Evolutionary conservation across 2,888 invertebrate genomes (phyloP).

Genomic region (Lithophane ornitopus): DNA sequence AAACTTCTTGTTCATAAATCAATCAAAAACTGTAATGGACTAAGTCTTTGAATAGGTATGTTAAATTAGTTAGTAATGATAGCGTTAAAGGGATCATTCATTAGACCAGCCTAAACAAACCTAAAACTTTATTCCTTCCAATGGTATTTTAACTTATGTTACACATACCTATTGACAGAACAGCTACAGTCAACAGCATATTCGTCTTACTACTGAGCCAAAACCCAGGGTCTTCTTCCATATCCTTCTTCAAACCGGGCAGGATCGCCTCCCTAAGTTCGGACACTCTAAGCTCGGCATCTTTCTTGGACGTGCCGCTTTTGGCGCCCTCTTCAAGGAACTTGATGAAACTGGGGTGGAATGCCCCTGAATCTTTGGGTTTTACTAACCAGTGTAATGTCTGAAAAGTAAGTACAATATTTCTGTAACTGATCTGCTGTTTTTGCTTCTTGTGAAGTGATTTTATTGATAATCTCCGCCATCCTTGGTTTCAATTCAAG

Average conservation of each 20-base stretch:
- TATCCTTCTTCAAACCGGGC: slow-evolving; percentile 89
- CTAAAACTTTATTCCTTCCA: neutral
- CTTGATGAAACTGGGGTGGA: slow-evolving; percentile 95
- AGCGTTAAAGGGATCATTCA: neutral
- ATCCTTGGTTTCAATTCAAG: neutral
- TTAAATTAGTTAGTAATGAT: neutral
- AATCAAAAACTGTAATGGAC: neutral
- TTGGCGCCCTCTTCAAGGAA: slow-evolving; percentile 94
- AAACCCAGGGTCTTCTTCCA: slow-evolving; percentile 90
- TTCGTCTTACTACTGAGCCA: slow-evolving; percentile 93
- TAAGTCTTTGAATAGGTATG: neutral
- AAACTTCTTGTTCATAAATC: neutral
- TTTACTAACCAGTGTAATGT: slow-evolving; percentile 96
- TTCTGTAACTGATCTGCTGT: neutral
- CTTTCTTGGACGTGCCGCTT: slow-evolving; percentile 94
- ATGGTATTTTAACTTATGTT: neutral
- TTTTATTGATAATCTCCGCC: neutral
- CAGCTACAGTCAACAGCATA: slow-evolving; percentile 93
- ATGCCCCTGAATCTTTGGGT: slow-evolving; percentile 94
- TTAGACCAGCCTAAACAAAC: neutral
- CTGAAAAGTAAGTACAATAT: slow-evolving; percentile 73
- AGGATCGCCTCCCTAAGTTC: slow-evolving; percentile 93
- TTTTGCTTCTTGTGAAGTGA: neutral
- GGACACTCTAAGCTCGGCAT: slow-evolving; percentile 91
- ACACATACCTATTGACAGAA: slow-evolving; percentile 92